Conservation (phyloP, 1,140 invertebrate species). For the Drosophila tropicalis region DNA sequence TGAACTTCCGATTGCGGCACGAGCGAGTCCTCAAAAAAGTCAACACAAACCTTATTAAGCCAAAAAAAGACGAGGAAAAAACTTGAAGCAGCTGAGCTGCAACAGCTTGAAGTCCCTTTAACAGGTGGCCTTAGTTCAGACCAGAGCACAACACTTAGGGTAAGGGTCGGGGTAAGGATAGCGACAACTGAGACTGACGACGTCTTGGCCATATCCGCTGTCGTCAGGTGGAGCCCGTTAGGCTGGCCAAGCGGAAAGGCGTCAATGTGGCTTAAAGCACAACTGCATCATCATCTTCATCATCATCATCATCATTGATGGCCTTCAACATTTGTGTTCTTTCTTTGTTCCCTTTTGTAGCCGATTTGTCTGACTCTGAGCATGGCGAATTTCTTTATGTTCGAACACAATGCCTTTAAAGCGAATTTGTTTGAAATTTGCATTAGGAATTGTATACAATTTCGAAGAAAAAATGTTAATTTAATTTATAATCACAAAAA, state of each 20-base stretch:
- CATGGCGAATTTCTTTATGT: constrained; percentile 6
- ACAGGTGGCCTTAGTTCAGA: constrained; percentile 53
- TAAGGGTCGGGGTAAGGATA: not conserved
- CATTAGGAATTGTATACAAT: not conserved
- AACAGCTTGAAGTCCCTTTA: constrained; percentile 56
- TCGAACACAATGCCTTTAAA: constrained; percentile 39
- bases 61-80: constrained; percentile 9
- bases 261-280: constrained; percentile 29
- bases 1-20: constrained; percentile 71
- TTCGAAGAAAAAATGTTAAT: not conserved
- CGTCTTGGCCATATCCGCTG: constrained; percentile 63
- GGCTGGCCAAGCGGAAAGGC: constrained; percentile 55
- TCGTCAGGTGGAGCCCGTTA: constrained; percentile 44
- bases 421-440: constrained; percentile 28
- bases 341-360: constrained; percentile 25
- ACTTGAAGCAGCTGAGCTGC: constrained; percentile 50
- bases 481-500: not conserved
- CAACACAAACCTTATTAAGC: constrained; percentile 35
- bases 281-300: constrained; percentile 24
- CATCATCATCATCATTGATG: constrained; percentile 8
- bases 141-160: constrained; percentile 23
- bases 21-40: constrained; percentile 60
- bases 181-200: constrained; percentile 3
- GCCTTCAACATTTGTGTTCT: constrained; percentile 39
- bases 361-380: constrained; percentile 28